phyloP scores from a whole-genome alignment of 2,113 vertebrate genomes.

The Bubo scandiacus region DNA sequence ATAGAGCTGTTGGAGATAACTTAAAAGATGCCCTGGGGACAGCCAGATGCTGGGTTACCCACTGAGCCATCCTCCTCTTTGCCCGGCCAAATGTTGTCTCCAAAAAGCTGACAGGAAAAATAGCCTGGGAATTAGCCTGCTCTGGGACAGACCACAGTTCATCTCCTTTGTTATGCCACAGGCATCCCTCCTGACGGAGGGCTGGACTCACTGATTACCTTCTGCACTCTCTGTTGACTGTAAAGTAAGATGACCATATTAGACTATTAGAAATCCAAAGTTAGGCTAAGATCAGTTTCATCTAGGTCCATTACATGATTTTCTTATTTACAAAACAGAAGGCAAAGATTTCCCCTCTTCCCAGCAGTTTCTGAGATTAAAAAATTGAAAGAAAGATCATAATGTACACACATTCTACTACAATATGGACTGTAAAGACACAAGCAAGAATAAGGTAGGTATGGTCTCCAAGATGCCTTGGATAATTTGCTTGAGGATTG shows the following conservation, averaged over 20 bases:
- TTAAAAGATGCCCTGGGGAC: background rate
- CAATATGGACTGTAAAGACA: background rate
- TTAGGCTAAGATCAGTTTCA: background rate
- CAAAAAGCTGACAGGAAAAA: background rate
- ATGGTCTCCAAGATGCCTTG: background rate
- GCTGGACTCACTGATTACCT: background rate
- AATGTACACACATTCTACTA: background rate
- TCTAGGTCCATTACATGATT: fast-evolving
- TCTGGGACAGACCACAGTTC: background rate
- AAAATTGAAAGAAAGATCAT: background rate
- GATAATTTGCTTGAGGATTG: background rate
- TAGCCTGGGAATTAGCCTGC: background rate
- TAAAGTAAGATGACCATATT: background rate
- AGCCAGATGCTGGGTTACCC: background rate
- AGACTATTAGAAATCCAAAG: background rate
- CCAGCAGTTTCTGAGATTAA: background rate
- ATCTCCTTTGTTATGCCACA: background rate
- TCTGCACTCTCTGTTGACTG: background rate
- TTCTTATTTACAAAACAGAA: background rate
- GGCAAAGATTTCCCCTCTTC: background rate
- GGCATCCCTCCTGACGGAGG: background rate
- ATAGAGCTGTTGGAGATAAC: background rate
- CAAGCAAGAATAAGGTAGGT: background rate
- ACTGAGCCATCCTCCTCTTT: background rate
- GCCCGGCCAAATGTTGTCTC: background rate